These are phyloP conservation scores for Dasypus novemcinctus DNA, from an alignment of 2,113 vertebrate species.

Conservation along the genomic window DNA sequence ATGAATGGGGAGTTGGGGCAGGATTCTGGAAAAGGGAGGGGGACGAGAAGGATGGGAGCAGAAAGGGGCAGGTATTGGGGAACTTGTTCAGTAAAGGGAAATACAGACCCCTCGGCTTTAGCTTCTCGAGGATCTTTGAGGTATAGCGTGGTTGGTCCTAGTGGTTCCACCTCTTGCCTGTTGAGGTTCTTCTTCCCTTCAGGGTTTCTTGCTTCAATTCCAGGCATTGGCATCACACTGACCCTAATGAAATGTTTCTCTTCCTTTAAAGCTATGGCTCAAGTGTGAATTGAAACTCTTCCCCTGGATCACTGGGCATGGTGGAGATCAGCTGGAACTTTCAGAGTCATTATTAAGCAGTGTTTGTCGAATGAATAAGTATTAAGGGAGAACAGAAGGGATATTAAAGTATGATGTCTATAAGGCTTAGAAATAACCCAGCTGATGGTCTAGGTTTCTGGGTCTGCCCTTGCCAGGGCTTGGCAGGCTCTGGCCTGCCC, in stretches of 20 bases:
- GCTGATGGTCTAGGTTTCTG: slow-evolving; percentile 11
- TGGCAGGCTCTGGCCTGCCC: slow-evolving; percentile 46
- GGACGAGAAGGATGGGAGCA: neutral
- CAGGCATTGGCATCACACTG: neutral
- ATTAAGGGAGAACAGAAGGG: slow-evolving; percentile 57
- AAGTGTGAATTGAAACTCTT: neutral
- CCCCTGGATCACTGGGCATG: neutral
- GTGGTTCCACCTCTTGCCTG: neutral
- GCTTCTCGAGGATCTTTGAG: neutral
- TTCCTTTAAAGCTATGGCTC: neutral
- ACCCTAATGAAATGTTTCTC: neutral
- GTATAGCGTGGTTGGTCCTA: neutral
- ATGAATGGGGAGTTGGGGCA: no score
- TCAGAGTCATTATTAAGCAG: slow-evolving; percentile 59
- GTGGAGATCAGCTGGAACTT: slow-evolving; percentile 61
- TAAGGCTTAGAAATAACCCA: slow-evolving; percentile 58
- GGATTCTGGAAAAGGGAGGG: neutral
- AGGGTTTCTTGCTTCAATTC: neutral
- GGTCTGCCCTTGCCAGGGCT: neutral
- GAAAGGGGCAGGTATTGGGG: neutral
- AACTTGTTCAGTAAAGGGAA: neutral
- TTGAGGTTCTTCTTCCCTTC: neutral
- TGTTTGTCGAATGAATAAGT: slow-evolving; percentile 64
- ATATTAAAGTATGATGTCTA: slow-evolving; percentile 53
- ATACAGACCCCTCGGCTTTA: neutral